These are phyloP conservation scores for Pangasius sanitwongsei DNA, from an alignment of 2,797 vertebrate species.

Conservation along the genomic window DNA sequence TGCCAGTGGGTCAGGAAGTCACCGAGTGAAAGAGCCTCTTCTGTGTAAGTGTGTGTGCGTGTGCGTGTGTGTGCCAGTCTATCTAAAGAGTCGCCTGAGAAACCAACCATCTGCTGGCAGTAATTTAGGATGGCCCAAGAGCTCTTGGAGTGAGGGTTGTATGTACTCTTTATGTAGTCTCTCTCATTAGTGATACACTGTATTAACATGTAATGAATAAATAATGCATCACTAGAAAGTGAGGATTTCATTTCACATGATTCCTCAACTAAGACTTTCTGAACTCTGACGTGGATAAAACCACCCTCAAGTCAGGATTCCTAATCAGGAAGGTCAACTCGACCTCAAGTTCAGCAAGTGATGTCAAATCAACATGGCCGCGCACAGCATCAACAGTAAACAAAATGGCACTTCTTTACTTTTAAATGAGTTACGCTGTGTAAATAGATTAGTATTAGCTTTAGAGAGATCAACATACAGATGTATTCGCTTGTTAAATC, in stretches of 20 bases:
- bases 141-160: slow-evolving; percentile 13
- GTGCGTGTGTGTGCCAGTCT: slow-evolving; percentile 27
- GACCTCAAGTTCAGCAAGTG: background rate
- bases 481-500: background rate
- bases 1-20: slow-evolving; percentile 45
- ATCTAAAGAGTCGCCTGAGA: slow-evolving; percentile 27
- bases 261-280: background rate
- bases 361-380: background rate
- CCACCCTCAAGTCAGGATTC: background rate
- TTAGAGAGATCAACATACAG: background rate
- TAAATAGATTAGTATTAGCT: background rate
- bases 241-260: background rate
- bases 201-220: slow-evolving; percentile 1
- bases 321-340: background rate
- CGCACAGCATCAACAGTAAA: background rate
- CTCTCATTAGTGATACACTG: background rate
- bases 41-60: slow-evolving; percentile 34
- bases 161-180: background rate
- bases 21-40: slow-evolving; percentile 23
- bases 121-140: slow-evolving; percentile 18
- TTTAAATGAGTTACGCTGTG: background rate
- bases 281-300: background rate
- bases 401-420: background rate
- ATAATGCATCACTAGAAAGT: background rate
- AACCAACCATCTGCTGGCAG: slow-evolving; percentile 40